Percentiles rank a stretch among this genome's conserved stretches.
These are phyloP conservation scores for Lepilemur ruficaudatus DNA, from an alignment of 2,797 vertebrate species.

Conservation along the genomic window DNA sequence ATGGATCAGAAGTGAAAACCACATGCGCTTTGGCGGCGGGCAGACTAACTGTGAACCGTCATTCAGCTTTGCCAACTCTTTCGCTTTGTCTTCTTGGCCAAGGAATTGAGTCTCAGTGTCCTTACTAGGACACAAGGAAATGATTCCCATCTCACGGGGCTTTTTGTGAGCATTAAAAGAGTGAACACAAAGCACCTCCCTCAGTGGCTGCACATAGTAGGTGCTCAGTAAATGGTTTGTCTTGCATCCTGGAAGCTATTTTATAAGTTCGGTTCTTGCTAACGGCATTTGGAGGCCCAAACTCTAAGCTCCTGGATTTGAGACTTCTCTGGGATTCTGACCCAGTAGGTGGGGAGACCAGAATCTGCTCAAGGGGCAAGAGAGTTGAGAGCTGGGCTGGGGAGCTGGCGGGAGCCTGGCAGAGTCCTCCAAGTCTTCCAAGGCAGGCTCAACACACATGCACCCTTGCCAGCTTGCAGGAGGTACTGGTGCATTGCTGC, in stretches of 20 bases:
- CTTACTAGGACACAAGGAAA: background rate
- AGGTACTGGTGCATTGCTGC: background rate
- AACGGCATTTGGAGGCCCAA: background rate
- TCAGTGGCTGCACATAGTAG: too few species aligned
- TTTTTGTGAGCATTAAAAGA: background rate
- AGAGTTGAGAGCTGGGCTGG: background rate
- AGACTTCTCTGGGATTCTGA: background rate
- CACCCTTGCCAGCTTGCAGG: background rate
- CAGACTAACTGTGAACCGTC: background rate
- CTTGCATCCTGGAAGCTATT: background rate
- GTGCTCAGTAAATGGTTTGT: background rate
- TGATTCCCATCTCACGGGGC: background rate
- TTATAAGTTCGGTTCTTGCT: background rate
- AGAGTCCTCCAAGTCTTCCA: background rate
- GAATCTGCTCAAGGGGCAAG: background rate
- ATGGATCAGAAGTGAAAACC: background rate
- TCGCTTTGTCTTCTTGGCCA: background rate
- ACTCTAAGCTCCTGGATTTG: background rate
- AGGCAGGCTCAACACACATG: fast-evolving
- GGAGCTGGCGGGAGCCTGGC: background rate
- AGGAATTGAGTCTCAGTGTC: background rate
- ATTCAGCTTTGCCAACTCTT: background rate
- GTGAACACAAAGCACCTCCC: background rate
- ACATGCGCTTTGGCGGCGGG: background rate
- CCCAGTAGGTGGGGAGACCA: background rate